These are phyloP conservation scores for Operophtera brumata DNA, from an alignment of 2,888 invertebrate genomes.

Conservation along the genomic window DNA sequence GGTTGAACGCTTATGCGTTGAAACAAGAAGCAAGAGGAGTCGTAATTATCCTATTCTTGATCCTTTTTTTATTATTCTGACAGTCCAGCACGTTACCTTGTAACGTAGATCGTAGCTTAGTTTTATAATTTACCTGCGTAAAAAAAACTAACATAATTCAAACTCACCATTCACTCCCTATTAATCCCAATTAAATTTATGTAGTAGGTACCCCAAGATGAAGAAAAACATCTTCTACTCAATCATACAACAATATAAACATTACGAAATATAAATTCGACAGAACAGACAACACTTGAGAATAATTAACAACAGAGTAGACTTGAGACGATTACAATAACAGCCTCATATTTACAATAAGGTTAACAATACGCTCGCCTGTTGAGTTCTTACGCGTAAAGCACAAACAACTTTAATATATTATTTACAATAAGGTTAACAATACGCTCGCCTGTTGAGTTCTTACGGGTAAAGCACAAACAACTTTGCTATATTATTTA, in stretches of 20 bases:
- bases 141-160: background rate
- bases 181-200: slow-evolving; percentile 20
- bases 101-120: background rate
- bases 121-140: background rate
- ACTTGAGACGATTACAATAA: slow-evolving; percentile 48
- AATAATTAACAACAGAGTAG: slow-evolving; percentile 42
- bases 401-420: no score
- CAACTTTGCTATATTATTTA: no score
- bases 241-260: slow-evolving; percentile 39
- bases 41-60: no score
- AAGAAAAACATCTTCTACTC: slow-evolving; percentile 14
- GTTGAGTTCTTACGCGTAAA: slow-evolving; percentile 63
- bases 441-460: slow-evolving; percentile 68
- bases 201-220: background rate
- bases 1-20: no score
- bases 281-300: slow-evolving; percentile 52
- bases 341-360: slow-evolving; percentile 49
- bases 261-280: slow-evolving; percentile 36
- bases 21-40: no score
- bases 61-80: no score
- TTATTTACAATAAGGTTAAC: slow-evolving; percentile 42
- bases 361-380: slow-evolving; percentile 53
- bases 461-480: slow-evolving; percentile 55
- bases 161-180: slow-evolving; percentile 44
- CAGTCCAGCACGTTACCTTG: no score